phyloP scores from a whole-genome alignment of 2,113 vertebrate species.

The Regulus satrapa region DNA sequence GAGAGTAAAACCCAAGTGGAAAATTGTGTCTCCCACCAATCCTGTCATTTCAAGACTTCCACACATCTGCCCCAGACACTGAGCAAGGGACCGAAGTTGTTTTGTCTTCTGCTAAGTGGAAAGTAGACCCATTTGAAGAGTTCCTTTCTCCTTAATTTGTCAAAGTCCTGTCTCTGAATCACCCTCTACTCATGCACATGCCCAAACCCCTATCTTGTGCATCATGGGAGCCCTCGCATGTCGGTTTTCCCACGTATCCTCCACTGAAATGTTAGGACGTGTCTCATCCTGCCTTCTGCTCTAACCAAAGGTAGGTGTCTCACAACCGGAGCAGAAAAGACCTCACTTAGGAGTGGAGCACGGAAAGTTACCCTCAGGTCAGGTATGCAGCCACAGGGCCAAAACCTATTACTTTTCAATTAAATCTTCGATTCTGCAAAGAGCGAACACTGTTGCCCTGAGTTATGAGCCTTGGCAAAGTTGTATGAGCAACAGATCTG shows the following conservation, averaged over 20 bases:
- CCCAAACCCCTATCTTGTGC: background rate
- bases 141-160: background rate
- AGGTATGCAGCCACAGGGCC: background rate
- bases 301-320: background rate
- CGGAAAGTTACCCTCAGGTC: background rate
- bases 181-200: background rate
- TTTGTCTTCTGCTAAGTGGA: background rate
- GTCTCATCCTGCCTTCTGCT: background rate
- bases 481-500: background rate
- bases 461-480: background rate
- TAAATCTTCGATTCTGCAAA: background rate
- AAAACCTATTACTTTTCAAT: background rate
- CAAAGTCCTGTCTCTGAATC: background rate
- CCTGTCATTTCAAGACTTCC: background rate
- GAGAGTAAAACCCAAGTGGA: background rate
- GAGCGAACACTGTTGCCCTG: background rate
- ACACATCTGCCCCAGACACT: background rate
- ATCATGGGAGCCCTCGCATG: background rate
- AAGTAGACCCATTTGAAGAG: background rate
- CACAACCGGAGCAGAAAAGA: background rate
- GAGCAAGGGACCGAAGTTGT: background rate
- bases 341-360: background rate
- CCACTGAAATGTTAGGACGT: accelerated
- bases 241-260: background rate
- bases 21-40: background rate